Conservation (phyloP, 2,888 invertebrate genomes). For the Papilio elwesi region DNA sequence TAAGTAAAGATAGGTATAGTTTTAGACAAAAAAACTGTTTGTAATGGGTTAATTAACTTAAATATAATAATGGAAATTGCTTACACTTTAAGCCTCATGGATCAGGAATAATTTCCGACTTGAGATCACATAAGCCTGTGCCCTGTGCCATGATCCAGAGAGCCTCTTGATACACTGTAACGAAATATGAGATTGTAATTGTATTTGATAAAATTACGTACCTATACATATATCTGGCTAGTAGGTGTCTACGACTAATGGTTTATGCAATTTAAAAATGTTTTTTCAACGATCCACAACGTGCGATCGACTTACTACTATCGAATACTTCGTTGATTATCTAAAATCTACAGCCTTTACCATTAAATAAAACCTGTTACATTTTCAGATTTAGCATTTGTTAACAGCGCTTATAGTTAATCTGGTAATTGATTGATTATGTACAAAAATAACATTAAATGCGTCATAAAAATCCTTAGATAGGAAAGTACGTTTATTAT, state of each 20-base stretch:
- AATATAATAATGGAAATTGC: too few species aligned
- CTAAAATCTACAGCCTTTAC: not conserved
- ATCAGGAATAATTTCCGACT: too few species aligned
- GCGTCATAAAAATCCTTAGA: slow-evolving; percentile 1
- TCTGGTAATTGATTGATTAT: slow-evolving; percentile 16
- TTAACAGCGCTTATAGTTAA: slow-evolving; percentile 16
- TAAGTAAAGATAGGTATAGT: too few species aligned
- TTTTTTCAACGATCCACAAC: not conserved
- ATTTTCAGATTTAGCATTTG: not conserved
- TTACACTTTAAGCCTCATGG: too few species aligned
- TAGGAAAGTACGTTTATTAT: slow-evolving; percentile 9
- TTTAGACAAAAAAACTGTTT: too few species aligned
- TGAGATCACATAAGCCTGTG: too few species aligned
- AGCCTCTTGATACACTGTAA: too few species aligned
- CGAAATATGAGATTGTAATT: too few species aligned
- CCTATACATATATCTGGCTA: not conserved
- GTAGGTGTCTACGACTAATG: not conserved
- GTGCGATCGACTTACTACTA: not conserved
- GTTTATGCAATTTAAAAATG: not conserved
- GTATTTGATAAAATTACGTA: not conserved
- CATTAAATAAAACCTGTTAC: not conserved
- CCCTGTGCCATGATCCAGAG: too few species aligned
- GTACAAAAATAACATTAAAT: slow-evolving; percentile 14
- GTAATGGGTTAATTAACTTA: too few species aligned
- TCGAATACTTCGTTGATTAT: not conserved